phyloP scores from a whole-genome alignment of 2,113 vertebrate species.

The Microtus pennsylvanicus region DNA sequence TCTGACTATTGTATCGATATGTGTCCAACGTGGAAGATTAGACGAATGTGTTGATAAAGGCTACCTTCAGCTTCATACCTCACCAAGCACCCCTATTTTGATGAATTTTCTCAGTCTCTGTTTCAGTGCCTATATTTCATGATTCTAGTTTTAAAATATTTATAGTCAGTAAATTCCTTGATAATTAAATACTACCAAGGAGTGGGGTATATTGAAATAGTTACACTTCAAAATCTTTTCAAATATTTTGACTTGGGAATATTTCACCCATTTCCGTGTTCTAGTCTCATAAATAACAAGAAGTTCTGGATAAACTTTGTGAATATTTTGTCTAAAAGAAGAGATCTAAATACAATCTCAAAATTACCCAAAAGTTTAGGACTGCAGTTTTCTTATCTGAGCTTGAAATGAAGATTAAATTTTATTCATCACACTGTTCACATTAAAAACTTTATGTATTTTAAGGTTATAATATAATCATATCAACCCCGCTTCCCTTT shows the following conservation, averaged over 20 bases:
- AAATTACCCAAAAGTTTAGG: constrained; percentile 32
- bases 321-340: constrained; percentile 13
- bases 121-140: neutral
- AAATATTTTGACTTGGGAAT: constrained; percentile 25
- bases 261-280: constrained; percentile 45
- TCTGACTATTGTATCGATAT: neutral
- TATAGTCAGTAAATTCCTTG: neutral
- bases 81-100: constrained; percentile 8
- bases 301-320: constrained; percentile 38
- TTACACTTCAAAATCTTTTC: constrained; percentile 28
- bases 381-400: neutral
- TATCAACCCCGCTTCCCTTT: neutral
- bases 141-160: constrained; percentile 41
- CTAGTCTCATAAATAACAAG: constrained; percentile 10
- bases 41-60: constrained; percentile 7
- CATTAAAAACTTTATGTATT: neutral
- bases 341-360: neutral
- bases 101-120: constrained; percentile 1
- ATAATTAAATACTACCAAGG: constrained; percentile 42
- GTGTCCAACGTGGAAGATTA: neutral
- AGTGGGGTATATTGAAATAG: neutral
- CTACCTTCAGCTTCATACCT: neutral
- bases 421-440: neutral
- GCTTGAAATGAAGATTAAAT: constrained; percentile 1
- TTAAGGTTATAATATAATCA: neutral